These are phyloP conservation scores for Phengaris arion DNA, from an alignment of 2,888 invertebrate genomes.

Conservation along the genomic window DNA sequence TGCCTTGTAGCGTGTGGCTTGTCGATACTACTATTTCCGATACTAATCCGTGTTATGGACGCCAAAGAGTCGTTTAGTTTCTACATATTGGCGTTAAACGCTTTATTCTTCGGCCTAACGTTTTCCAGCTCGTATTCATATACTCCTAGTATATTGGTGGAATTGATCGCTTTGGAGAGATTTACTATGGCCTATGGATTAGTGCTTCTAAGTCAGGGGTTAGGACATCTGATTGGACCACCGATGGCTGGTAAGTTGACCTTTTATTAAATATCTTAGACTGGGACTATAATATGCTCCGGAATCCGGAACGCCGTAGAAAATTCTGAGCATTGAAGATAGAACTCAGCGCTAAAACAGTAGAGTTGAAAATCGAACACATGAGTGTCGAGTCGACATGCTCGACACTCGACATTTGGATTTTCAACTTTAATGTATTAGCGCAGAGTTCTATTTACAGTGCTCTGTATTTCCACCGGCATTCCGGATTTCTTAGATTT, in stretches of 20 bases:
- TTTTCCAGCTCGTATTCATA: conserved; percentile 96
- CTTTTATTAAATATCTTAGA: not conserved
- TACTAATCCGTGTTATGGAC: conserved; percentile 65
- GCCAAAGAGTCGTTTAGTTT: conserved; percentile 66
- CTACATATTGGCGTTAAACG: conserved; percentile 72
- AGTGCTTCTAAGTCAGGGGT: conserved; percentile 92
- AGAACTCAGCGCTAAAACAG: too few species aligned
- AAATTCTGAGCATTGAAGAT: too few species aligned
- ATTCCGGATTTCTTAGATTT: too few species aligned
- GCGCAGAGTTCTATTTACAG: too few species aligned
- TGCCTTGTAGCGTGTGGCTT: conserved; percentile 85
- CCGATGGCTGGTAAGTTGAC: conserved; percentile 89
- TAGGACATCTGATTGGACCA: conserved; percentile 95
- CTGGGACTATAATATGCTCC: too few species aligned
- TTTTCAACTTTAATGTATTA: too few species aligned
- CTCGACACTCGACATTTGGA: too few species aligned
- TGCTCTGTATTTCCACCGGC: too few species aligned
- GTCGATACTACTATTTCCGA: conserved; percentile 81
- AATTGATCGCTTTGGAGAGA: conserved; percentile 92
- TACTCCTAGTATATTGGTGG: conserved; percentile 93
- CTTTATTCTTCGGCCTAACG: conserved; percentile 90
- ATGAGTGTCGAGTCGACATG: too few species aligned
- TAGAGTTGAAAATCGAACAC: too few species aligned
- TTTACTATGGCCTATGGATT: conserved; percentile 97
- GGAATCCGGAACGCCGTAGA: too few species aligned